A percentile compares a stretch with the other conserved stretches of the same genome.
Conservation (phyloP, 2,888 invertebrate genomes). For the Strigamia crassipes region DNA sequence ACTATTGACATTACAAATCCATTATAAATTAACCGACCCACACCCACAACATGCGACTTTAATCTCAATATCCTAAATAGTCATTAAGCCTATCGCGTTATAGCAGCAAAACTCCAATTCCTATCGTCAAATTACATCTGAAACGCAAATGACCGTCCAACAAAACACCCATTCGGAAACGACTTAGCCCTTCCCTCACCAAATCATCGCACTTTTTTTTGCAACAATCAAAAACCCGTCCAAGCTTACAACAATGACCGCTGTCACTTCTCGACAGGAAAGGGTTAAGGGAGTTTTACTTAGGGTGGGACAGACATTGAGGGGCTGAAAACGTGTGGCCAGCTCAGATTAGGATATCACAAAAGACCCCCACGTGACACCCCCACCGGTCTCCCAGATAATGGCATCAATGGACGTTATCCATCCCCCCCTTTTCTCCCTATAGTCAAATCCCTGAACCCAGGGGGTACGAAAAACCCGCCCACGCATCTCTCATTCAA, state of each 20-base stretch:
- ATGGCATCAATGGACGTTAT: slow-evolving; percentile 2
- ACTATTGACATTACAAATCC: neutral
- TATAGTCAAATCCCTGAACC: neutral
- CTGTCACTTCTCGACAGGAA: neutral
- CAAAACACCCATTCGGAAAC: neutral
- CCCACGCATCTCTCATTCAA: slow-evolving; percentile 2
- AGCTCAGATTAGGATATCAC: slow-evolving; percentile 23
- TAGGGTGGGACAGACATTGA: neutral
- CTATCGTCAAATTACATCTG: neutral
- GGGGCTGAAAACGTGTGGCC: slow-evolving; percentile 15
- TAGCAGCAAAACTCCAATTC: neutral
- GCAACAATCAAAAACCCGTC: neutral
- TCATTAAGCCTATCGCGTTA: neutral
- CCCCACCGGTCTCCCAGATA: slow-evolving; percentile 26
- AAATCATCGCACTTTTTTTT: neutral
- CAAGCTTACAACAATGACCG: neutral
- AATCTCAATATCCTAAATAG: neutral
- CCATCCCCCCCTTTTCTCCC: neutral
- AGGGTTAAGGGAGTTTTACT: slow-evolving; percentile 1
- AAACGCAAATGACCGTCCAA: slow-evolving; percentile 5
- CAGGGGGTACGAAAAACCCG: slow-evolving; percentile 5
- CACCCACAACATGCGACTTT: neutral
- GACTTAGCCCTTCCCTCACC: neutral
- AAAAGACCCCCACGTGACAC: slow-evolving; percentile 23
- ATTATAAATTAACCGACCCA: neutral